Evolutionary conservation across 2,797 vertebrate species (phyloP), one percentile per base, ranked within the genome.

Genomic region (Chiroxiphia lanceolata): DNA sequence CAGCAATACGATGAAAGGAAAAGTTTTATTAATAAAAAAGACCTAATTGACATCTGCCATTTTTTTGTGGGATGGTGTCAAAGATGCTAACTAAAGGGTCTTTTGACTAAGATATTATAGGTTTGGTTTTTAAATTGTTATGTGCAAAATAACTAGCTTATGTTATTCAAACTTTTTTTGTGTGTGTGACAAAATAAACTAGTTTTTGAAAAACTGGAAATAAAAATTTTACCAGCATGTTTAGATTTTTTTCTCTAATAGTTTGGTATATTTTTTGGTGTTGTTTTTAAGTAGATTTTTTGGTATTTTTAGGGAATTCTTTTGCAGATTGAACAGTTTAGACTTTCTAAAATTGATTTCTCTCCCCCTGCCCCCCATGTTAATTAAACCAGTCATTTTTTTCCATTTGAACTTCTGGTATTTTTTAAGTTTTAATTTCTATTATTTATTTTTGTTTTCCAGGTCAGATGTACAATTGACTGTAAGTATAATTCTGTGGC

Each of bases 401-500:
- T 40, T 85, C 90, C 67, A 15, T 83, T 86, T 70, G 36, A 74
- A 18, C 44, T 79, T 83, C 38, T 4, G 11, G 10, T 69, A 63
- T 7, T 77, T 96, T 47, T 31, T 14, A 95, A 56, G 29, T 75
- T 80, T 85, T 91, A 83, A 96, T 86, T 78, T 80, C 20, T 76
- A 0, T 61, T 65, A 9, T 40, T 87, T 87, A 1, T 54, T 92
- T 83, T 83, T 95, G 13, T 87, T 91, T 96, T 91, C 22, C 53
- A 96, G 96, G 94, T 96, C 85, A 91, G 87, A 75, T 88, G 79
- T 91, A 75, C 85, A 86, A 1, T 40, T 88, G 29, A 11, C 87
- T 96, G 96, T 96, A 94, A 96, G 96, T 96, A 96, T 86, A 6
- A 69, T 76, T 95, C 42, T 71, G 27, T 91, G 81, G 5, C n/a